Percentiles rank a stretch among this genome's conserved stretches.
phyloP scores from a whole-genome alignment of 1,140 invertebrate genomes.

The Leptopilina boulardi region DNA sequence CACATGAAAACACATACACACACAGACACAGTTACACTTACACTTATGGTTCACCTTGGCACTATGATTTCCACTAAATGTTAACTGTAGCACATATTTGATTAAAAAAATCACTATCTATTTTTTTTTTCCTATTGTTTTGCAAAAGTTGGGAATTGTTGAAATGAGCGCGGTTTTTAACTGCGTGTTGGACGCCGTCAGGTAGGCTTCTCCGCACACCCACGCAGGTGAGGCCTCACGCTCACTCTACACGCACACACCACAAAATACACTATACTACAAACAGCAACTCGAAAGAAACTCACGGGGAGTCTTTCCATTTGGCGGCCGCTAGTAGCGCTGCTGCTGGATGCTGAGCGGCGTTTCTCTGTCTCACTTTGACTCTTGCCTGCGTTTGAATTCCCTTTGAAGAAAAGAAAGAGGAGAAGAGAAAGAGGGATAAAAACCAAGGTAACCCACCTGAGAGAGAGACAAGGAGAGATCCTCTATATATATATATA shows the following conservation, averaged over 20 bases:
- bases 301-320: constrained; percentile 68
- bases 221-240: constrained; percentile 64
- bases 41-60: constrained; percentile 14
- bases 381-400: constrained; percentile 35
- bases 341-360: constrained; percentile 75
- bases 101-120: not conserved
- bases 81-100: not conserved
- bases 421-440: constrained; percentile 44
- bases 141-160: constrained; percentile 51
- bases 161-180: constrained; percentile 68
- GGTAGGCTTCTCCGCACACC: constrained; percentile 73
- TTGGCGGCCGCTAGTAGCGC: constrained; percentile 75
- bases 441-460: constrained; percentile 42
- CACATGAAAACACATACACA: not conserved
- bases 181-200: constrained; percentile 75
- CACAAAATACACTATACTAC: no score
- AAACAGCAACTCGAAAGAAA: no score
- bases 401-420: constrained; percentile 38
- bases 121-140: no score
- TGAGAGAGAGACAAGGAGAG: constrained; percentile 51
- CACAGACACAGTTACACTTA: constrained; percentile 28
- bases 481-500: constrained; percentile 41
- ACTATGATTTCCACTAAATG: constrained; percentile 5
- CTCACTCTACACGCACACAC: constrained; percentile 59
- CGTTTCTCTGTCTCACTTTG: constrained; percentile 55